These are phyloP conservation scores for Gasterosteus aculeatus DNA, from an alignment of 2,113 vertebrate genomes.

Conservation along the genomic window DNA sequence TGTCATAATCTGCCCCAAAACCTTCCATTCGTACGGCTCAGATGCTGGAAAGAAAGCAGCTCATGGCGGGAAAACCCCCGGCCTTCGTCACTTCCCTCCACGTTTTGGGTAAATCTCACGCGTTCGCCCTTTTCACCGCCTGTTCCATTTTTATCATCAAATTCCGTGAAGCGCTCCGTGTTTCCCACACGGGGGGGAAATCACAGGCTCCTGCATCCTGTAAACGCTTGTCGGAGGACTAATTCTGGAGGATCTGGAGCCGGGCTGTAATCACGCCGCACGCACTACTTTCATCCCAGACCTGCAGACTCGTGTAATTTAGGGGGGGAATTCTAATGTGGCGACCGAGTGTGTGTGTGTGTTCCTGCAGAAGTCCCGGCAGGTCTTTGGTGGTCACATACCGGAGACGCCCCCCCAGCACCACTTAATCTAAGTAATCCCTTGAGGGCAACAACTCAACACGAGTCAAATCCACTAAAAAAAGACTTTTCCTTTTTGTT, in stretches of 20 bases:
- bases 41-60: background rate
- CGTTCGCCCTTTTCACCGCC: background rate
- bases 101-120: background rate
- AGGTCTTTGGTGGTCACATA: slow-evolving; percentile 69
- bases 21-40: no score
- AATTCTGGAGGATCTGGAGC: slow-evolving; percentile 10
- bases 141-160: background rate
- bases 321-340: slow-evolving; percentile 10
- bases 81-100: background rate
- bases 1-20: no score
- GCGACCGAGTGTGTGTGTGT: background rate
- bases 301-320: slow-evolving; percentile 39
- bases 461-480: slow-evolving; percentile 5
- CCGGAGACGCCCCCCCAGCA: slow-evolving; percentile 60
- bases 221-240: slow-evolving; percentile 1
- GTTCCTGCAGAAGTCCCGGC: slow-evolving; percentile 26
- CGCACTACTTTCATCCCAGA: slow-evolving; percentile 33
- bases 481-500: slow-evolving; percentile 42
- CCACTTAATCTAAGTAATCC: slow-evolving; percentile 64
- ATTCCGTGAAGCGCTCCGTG: background rate
- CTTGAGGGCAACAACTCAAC: slow-evolving; percentile 38
- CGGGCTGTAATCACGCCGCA: slow-evolving; percentile 15
- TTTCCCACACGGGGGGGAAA: background rate
- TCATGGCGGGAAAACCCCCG: background rate
- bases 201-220: background rate